Evolutionary conservation across 2,797 vertebrate species (phyloP), one percentile per base, ranked within the genome.

Genomic region (Dallia pectoralis): DNA sequence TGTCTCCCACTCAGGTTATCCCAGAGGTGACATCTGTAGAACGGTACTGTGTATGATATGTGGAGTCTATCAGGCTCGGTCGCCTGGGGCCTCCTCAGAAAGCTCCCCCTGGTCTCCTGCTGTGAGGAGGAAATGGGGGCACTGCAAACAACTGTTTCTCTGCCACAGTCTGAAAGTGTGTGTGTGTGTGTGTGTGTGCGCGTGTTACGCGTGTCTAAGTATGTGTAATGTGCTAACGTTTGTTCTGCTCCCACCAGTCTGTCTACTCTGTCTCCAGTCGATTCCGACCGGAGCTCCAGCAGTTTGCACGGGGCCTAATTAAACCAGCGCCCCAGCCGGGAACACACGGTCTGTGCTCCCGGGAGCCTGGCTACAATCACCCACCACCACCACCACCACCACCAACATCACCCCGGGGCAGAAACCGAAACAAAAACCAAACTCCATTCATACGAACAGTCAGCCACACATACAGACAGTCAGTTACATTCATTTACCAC

Each of bases 331-430:
- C 85, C 25, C 59, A 63, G 69, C 86, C 82, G 83, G 83, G 82
- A 76, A 84, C 81, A 56, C 81, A 79, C 78, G 18, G 29, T 81
- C 77, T 81, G 77, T 74, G 81, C 76, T 78, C 74, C 51, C 36
- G 72, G 72, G 85, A 86, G 85, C 80, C 76, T 77, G 47, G 61
- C 74, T 84, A 56, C n/a, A 88, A 91, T 89, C 87, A 85, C 72
- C 74, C 36, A 78, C 47, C 56, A 83, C 78, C 85, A 77, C 74
- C 80, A 78, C 88, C 85, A 36, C 62, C 61, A 82, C 76, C 85
- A 77, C 72, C 81, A 79, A 88, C n/a, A n/a, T n/a, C n/a, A n/a
- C 36, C 36, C 85, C 11, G 76, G 84, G 81, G 84, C 74, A 82
- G 7, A 47, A 76, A 74, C 77, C 51, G n/a, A 25, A 29, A 61